Evolutionary conservation across 2,113 vertebrate genomes (phyloP).

Genomic region (Chionis minor): DNA sequence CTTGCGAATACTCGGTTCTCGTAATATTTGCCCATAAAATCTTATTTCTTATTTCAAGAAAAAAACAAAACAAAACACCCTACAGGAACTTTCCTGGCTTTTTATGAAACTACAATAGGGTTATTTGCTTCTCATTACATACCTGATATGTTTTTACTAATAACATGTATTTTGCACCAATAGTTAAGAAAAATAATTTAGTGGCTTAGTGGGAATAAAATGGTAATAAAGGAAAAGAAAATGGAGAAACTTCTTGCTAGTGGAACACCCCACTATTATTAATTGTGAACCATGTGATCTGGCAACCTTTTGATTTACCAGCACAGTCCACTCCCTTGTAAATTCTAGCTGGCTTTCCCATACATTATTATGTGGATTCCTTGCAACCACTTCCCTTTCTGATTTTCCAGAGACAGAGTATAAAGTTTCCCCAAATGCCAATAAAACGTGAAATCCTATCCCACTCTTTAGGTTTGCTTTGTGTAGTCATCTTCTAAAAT

Average conservation of each 20-base stretch:
- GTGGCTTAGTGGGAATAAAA: slow-evolving; percentile 63
- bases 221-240: slow-evolving; percentile 68
- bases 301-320: slow-evolving; percentile 76
- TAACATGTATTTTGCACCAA: slow-evolving; percentile 54
- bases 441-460: slow-evolving; percentile 81
- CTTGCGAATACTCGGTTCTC: slow-evolving; percentile 17
- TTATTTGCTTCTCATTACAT: slow-evolving; percentile 65
- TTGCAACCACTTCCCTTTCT: slow-evolving; percentile 85
- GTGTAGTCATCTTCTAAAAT: slow-evolving; percentile 82
- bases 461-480: slow-evolving; percentile 72
- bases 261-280: slow-evolving; percentile 66
- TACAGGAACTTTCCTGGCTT: slow-evolving; percentile 20
- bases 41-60: slow-evolving; percentile 25
- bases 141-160: slow-evolving; percentile 59
- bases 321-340: slow-evolving; percentile 76
- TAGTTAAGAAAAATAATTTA: slow-evolving; percentile 67
- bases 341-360: slow-evolving; percentile 80
- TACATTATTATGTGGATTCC: slow-evolving; percentile 84
- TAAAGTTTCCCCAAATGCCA: slow-evolving; percentile 82
- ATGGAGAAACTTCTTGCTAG: slow-evolving; percentile 66
- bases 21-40: slow-evolving; percentile 49
- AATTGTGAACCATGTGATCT: slow-evolving; percentile 68
- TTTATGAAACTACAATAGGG: slow-evolving; percentile 52
- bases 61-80: slow-evolving; percentile 3
- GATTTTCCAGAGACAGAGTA: slow-evolving; percentile 83